Percentiles rank a stretch among this genome's conserved stretches.
These are phyloP conservation scores for Crocuta crocuta DNA, from an alignment of 2,113 vertebrate genomes.

Conservation along the genomic window DNA sequence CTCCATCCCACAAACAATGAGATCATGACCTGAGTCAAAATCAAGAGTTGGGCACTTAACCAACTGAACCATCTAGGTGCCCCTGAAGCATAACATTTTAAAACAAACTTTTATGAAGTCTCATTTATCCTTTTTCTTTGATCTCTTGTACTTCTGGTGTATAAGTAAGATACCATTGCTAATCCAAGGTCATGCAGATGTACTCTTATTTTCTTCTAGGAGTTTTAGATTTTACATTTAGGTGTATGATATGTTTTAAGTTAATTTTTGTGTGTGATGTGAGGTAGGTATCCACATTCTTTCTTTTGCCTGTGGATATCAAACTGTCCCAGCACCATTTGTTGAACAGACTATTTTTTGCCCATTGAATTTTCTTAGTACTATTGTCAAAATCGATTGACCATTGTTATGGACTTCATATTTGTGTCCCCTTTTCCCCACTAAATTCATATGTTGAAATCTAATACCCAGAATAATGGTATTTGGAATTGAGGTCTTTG, in stretches of 20 bases:
- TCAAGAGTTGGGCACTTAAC: too few species aligned
- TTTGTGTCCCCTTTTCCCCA: neutral
- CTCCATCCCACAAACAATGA: too few species aligned
- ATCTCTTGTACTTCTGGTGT: neutral
- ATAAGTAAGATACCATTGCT: neutral
- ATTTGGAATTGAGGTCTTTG: neutral
- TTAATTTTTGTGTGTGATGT: neutral
- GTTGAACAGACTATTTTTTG: neutral
- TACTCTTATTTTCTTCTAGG: neutral
- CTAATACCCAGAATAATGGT: neutral
- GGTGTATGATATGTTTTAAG: neutral
- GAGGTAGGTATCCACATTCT: neutral
- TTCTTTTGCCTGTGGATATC: neutral
- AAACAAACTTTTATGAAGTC: neutral
- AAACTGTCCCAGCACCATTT: neutral
- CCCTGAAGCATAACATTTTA: neutral
- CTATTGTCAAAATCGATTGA: neutral
- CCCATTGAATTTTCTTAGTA: neutral
- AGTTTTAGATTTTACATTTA: constrained; percentile 1
- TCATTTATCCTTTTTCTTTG: neutral
- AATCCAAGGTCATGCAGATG: neutral
- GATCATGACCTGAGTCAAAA: too few species aligned
- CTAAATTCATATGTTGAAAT: neutral
- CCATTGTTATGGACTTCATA: neutral
- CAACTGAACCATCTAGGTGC: too few species aligned